phyloP scores from a whole-genome alignment of 1,140 invertebrate species.

The Ceratosolen fusciceps region DNA sequence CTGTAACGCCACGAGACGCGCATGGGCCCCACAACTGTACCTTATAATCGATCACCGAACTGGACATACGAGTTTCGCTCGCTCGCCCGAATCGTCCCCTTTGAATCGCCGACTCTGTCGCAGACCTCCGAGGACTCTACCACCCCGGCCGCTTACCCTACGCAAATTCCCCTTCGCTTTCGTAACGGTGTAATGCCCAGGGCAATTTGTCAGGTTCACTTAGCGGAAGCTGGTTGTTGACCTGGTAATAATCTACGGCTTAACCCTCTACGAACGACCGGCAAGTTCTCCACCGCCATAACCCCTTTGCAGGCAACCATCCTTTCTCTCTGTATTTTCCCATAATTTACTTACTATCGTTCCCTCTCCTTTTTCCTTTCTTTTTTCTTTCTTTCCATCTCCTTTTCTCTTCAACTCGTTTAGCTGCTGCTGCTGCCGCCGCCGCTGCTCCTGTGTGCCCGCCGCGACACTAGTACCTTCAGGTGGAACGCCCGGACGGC shows the following conservation, averaged over 20 bases:
- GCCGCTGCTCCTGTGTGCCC: no score
- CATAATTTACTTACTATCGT: background rate
- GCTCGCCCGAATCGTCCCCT: background rate
- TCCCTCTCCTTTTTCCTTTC: background rate
- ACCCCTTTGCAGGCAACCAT: background rate
- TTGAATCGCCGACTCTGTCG: background rate
- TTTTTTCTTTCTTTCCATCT: no score
- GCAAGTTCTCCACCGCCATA: no score
- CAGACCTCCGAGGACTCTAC: background rate
- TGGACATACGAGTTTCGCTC: slow-evolving; percentile 15
- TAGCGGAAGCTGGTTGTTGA: slow-evolving; percentile 50
- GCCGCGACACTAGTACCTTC: slow-evolving; percentile 8
- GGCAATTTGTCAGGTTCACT: slow-evolving; percentile 53
- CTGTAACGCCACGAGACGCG: background rate
- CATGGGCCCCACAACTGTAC: background rate
- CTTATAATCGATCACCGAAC: slow-evolving; percentile 16
- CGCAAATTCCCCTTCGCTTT: background rate
- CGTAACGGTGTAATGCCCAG: slow-evolving; percentile 47
- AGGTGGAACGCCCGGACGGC: background rate
- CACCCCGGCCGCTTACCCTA: background rate
- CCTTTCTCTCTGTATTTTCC: slow-evolving; percentile 12
- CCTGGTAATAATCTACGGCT: slow-evolving; percentile 44
- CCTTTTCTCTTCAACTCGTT: no score
- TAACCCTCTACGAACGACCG: slow-evolving; percentile 6
- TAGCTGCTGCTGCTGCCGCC: background rate